Conservation (phyloP, 1,140 invertebrate species). For the Pseudachorutes palmiensis region DNA sequence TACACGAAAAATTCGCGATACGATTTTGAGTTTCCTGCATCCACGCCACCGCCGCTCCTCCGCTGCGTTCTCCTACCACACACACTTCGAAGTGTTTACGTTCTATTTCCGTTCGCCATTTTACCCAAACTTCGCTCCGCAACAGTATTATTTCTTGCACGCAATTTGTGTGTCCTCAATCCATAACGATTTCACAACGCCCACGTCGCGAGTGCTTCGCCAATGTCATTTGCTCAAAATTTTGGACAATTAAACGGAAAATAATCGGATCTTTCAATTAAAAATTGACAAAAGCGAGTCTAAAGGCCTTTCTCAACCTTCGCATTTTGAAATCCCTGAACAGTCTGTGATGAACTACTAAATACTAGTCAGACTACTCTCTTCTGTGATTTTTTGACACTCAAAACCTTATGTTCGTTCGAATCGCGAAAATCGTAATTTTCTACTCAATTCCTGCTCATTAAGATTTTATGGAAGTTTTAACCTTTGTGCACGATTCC, state of each 20-base stretch:
- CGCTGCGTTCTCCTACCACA: background rate
- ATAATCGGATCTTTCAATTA: no score
- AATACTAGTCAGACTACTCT: background rate
- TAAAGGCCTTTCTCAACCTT: background rate
- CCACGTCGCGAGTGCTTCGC: background rate
- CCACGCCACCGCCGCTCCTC: background rate
- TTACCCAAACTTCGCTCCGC: no score
- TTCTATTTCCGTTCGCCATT: no score
- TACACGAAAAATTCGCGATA: background rate
- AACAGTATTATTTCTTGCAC: no score
- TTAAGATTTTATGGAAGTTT: background rate
- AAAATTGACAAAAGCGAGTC: background rate
- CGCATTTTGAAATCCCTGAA: background rate
- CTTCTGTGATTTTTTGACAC: background rate
- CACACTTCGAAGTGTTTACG: background rate
- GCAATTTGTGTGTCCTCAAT: no score
- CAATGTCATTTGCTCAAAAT: background rate
- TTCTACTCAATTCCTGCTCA: background rate
- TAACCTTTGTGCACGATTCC: constrained; percentile 5
- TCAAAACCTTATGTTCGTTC: background rate
- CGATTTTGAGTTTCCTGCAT: constrained; percentile 2
- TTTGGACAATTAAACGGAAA: background rate
- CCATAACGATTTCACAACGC: background rate
- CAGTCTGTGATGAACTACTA: background rate
- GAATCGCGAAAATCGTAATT: background rate